Conservation (phyloP, 2,888 invertebrate species). For the Netelia virgata region DNA sequence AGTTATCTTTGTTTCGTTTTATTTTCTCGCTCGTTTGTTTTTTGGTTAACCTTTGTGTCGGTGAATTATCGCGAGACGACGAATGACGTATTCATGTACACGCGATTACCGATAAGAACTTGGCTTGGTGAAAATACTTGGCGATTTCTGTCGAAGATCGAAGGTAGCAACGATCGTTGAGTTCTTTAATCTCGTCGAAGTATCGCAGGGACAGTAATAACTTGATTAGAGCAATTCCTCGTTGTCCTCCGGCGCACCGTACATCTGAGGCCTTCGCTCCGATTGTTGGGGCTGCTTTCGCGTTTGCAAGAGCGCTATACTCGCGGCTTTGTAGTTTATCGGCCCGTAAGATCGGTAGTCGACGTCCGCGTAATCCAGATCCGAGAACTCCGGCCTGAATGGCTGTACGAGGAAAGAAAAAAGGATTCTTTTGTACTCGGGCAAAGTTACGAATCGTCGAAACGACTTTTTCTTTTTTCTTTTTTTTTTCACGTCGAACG, state of each 20-base stretch:
- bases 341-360: constrained; percentile 96
- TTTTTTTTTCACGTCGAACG: not conserved
- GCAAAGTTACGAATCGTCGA: not conserved
- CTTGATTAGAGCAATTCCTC: constrained; percentile 81
- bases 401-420: constrained; percentile 87
- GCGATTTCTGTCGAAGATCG: constrained; percentile 15
- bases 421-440: constrained; percentile 8
- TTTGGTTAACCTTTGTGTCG: not conserved
- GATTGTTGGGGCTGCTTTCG: constrained; percentile 75
- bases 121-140: not conserved
- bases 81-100: not conserved
- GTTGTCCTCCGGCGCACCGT: constrained; percentile 82
- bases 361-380: constrained; percentile 95
- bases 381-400: constrained; percentile 91
- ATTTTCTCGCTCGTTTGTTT: not conserved
- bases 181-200: constrained; percentile 22
- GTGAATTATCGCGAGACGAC: constrained; percentile 42
- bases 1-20: not conserved
- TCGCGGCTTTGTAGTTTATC: constrained; percentile 96
- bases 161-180: constrained; percentile 39
- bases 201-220: constrained; percentile 48
- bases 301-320: constrained; percentile 86
- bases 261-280: constrained; percentile 83
- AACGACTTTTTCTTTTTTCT: not conserved
- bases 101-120: not conserved